phyloP scores from a whole-genome alignment of 2,797 vertebrate species.

The Microctenopoma steveboyesi region DNA sequence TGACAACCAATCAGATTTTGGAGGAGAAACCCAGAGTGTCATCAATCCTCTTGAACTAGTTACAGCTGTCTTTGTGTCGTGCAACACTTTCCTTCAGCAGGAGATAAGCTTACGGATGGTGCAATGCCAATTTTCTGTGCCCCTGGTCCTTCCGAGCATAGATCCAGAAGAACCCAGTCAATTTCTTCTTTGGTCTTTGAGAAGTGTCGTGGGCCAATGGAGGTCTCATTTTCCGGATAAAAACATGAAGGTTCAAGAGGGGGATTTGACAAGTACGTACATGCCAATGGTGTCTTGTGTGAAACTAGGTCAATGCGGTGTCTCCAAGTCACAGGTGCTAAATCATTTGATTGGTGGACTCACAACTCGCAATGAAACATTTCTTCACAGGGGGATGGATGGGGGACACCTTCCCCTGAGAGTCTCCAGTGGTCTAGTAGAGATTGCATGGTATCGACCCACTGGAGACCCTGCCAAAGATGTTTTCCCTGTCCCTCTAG shows the following conservation, averaged over 20 bases:
- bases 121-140: conserved; percentile 88
- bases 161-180: conserved; percentile 61
- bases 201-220: conserved; percentile 82
- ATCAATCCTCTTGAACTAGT: conserved; percentile 85
- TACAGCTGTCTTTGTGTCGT: conserved; percentile 82
- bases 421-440: conserved; percentile 82
- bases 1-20: conserved; percentile 24
- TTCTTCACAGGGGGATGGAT: conserved; percentile 82
- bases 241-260: conserved; percentile 62
- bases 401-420: conserved; percentile 74
- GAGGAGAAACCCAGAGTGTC: conserved; percentile 37
- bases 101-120: conserved; percentile 85
- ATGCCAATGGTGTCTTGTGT: conserved; percentile 80
- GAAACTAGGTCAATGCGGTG: conserved; percentile 69
- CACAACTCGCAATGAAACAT: conserved; percentile 71
- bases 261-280: conserved; percentile 74
- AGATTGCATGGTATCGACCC: conserved; percentile 86
- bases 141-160: conserved; percentile 82
- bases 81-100: conserved; percentile 85
- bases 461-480: conserved; percentile 69
- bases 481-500: conserved; percentile 79
- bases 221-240: conserved; percentile 57
- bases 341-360: conserved; percentile 77
- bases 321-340: conserved; percentile 87
- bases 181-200: conserved; percentile 86